Conservation (phyloP, 2,888 invertebrate species). For the Chromoteleia sp. region DNA sequence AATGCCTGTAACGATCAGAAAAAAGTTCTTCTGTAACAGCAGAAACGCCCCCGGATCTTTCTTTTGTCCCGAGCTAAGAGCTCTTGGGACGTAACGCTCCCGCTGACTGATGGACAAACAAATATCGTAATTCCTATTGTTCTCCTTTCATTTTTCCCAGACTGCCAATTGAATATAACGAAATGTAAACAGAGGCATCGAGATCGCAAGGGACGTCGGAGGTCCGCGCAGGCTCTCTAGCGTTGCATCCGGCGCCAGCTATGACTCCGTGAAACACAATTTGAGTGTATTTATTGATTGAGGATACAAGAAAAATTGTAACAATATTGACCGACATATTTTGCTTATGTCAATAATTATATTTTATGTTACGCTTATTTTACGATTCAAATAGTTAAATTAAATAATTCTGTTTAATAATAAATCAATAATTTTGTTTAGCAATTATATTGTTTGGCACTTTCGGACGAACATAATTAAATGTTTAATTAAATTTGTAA, state of each 20-base stretch:
- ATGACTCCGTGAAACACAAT: slow-evolving; percentile 64
- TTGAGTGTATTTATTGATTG: slow-evolving; percentile 53
- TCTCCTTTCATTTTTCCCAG: slow-evolving; percentile 78
- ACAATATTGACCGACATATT: slow-evolving; percentile 19
- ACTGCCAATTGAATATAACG: slow-evolving; percentile 83
- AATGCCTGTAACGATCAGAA: slow-evolving; percentile 69
- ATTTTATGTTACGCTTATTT: too few species aligned
- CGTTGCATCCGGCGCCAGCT: slow-evolving; percentile 64
- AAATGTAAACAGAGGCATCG: slow-evolving; percentile 82
- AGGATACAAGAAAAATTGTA: slow-evolving; percentile 9
- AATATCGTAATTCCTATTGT: slow-evolving; percentile 84
- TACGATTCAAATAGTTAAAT: too few species aligned
- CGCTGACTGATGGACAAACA: slow-evolving; percentile 81
- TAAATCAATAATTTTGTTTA: too few species aligned
- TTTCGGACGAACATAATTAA: too few species aligned
- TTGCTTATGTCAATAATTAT: slow-evolving; percentile 1
- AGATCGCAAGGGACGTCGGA: slow-evolving; percentile 75
- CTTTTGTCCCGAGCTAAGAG: slow-evolving; percentile 74
- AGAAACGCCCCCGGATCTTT: slow-evolving; percentile 70
- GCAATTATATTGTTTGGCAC: too few species aligned
- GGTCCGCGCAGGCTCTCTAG: slow-evolving; percentile 62
- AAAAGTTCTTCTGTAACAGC: slow-evolving; percentile 65
- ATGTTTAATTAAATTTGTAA: too few species aligned
- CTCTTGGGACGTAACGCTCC: slow-evolving; percentile 76
- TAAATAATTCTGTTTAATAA: too few species aligned